These are phyloP conservation scores for Cotesia vestalis DNA, from an alignment of 1,140 invertebrate species.

Conservation along the genomic window DNA sequence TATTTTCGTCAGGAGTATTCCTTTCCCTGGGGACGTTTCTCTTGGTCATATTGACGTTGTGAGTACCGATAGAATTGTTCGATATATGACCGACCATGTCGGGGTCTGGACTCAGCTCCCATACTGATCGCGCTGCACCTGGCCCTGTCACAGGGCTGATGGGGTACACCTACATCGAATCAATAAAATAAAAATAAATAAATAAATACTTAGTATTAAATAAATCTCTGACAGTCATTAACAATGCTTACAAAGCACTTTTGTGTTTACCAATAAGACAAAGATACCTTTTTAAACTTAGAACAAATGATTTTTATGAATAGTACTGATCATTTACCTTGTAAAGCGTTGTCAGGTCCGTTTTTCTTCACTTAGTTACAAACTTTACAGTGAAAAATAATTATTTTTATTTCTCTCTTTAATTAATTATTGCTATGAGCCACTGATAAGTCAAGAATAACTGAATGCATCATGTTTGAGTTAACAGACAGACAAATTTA, in stretches of 20 bases:
- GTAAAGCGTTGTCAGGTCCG: slow-evolving; percentile 63
- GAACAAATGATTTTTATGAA: too few relatives aligned
- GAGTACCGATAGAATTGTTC: slow-evolving; percentile 72
- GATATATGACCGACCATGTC: slow-evolving; percentile 66
- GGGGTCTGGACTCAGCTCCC: slow-evolving; percentile 74
- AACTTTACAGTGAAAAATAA: slow-evolving; percentile 43
- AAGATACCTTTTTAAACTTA: too few relatives aligned
- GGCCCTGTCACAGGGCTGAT: slow-evolving; percentile 73
- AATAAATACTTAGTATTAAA: background rate
- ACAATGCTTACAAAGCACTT: too few relatives aligned
- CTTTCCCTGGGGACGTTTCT: slow-evolving; percentile 43
- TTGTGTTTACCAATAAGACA: too few relatives aligned
- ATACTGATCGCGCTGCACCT: slow-evolving; percentile 84
- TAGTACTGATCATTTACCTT: slow-evolving; percentile 51
- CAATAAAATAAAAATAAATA: slow-evolving; percentile 15
- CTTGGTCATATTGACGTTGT: slow-evolving; percentile 51
- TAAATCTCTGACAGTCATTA: too few relatives aligned
- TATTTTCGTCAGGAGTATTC: slow-evolving; percentile 56
- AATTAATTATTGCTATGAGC: slow-evolving; percentile 32
- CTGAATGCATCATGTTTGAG: too few relatives aligned
- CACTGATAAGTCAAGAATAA: too few relatives aligned
- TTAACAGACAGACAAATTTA: too few relatives aligned
- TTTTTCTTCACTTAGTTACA: slow-evolving; percentile 56
- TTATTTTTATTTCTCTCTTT: slow-evolving; percentile 31
- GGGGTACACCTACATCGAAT: slow-evolving; percentile 57